Evolutionary conservation across 1,140 invertebrate species (phyloP).

Genomic region (Lasaia peninsularis): DNA sequence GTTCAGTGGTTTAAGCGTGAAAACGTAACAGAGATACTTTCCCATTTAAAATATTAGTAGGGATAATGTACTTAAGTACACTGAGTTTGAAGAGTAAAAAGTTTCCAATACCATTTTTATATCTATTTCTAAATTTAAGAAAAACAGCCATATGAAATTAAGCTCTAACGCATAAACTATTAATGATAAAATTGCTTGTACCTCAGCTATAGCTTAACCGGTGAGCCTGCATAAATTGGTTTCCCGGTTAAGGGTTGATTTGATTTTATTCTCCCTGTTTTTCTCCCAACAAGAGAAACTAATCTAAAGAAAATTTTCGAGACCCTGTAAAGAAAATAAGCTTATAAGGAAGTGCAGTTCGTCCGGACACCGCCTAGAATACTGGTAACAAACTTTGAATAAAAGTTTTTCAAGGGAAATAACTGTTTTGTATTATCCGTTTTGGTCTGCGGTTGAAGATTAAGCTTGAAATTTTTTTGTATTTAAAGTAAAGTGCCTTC

Average conservation of each 20-base stretch:
- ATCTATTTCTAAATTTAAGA: not conserved
- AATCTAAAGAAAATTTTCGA: constrained; percentile 76
- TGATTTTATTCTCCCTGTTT: constrained; percentile 70
- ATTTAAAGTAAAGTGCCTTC: too few relatives aligned
- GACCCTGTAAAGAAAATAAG: constrained; percentile 71
- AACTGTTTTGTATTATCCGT: constrained; percentile 47
- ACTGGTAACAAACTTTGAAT: constrained; percentile 70
- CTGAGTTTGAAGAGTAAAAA: too few relatives aligned
- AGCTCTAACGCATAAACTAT: not conserved
- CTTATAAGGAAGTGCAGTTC: constrained; percentile 75
- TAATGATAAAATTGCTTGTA: not conserved
- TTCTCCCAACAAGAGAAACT: constrained; percentile 75
- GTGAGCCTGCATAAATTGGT: constrained; percentile 4
- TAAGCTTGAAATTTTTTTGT: constrained; percentile 33
- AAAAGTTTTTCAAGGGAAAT: constrained; percentile 62
- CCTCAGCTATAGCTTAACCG: not conserved
- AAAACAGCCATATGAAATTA: not conserved
- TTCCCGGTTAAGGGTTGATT: constrained; percentile 61
- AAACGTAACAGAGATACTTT: too few relatives aligned
- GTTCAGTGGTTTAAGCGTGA: too few relatives aligned
- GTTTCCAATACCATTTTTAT: too few relatives aligned
- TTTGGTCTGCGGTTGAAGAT: constrained; percentile 26
- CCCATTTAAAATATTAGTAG: too few relatives aligned
- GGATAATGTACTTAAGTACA: too few relatives aligned
- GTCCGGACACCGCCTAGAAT: constrained; percentile 58